Percentiles rank a stretch among this genome's conserved stretches.
phyloP scores from a whole-genome alignment of 2,113 vertebrate genomes.

The Geococcyx californianus region DNA sequence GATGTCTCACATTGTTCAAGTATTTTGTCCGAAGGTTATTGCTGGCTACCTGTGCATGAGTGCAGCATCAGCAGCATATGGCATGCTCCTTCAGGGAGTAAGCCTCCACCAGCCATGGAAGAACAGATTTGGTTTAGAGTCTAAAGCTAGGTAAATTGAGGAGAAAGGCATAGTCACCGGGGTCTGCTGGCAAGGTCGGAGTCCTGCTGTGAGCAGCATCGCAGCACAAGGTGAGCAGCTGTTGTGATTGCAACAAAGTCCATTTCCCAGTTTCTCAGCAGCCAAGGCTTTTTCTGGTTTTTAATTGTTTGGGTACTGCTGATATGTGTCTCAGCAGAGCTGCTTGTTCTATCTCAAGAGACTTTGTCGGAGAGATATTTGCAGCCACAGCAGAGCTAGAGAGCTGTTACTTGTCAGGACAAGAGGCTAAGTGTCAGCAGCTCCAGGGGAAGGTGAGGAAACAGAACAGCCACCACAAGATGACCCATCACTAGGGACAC shows the following conservation, averaged over 20 bases:
- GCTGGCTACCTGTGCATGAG: accelerated
- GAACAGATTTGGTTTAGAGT: neutral
- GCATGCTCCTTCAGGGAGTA: neutral
- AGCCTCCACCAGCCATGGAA: neutral
- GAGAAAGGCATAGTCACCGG: neutral
- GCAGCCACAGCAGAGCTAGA: neutral
- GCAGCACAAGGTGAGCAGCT: neutral
- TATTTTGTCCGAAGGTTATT: neutral
- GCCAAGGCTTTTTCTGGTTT: neutral
- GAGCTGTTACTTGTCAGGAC: neutral
- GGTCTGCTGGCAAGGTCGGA: neutral
- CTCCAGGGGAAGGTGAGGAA: neutral
- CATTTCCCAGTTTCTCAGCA: neutral
- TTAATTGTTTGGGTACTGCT: neutral
- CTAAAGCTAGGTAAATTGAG: neutral
- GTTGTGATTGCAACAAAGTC: accelerated
- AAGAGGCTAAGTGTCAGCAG: neutral
- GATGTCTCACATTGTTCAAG: neutral
- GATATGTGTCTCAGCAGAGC: neutral
- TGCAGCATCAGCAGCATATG: accelerated
- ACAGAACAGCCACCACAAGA: neutral
- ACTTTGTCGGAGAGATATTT: neutral
- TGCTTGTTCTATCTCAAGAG: neutral
- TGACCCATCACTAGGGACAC: neutral
- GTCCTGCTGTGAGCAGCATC: neutral